A percentile compares a stretch with the other conserved stretches of the same genome.
These are phyloP conservation scores for Drosophila punjabiensis DNA, from an alignment of 1,140 invertebrate species.

Conservation along the genomic window DNA sequence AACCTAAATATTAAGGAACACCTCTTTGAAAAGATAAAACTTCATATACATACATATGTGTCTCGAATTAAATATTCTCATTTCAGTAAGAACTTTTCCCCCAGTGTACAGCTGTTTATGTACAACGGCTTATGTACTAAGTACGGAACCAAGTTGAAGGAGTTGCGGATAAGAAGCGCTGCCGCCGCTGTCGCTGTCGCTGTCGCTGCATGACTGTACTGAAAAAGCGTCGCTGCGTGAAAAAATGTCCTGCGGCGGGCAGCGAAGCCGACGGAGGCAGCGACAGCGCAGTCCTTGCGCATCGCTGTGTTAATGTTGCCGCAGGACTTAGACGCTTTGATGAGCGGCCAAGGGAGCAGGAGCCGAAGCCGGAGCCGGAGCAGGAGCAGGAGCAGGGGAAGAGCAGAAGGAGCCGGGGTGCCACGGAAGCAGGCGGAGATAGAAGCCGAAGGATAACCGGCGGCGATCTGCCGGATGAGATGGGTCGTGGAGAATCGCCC, in stretches of 20 bases:
- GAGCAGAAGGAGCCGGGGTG: neutral
- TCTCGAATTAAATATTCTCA: neutral
- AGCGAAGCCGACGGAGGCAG: conserved; percentile 38
- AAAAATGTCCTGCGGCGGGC: conserved; percentile 56
- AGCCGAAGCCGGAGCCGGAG: conserved; percentile 5
- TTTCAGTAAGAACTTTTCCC: neutral
- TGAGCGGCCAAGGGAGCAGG: conserved; percentile 53
- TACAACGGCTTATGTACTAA: conserved; percentile 71
- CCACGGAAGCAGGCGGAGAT: conserved; percentile 58
- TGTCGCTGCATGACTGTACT: conserved; percentile 46
- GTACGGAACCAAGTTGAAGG: conserved; percentile 60
- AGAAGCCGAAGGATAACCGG: conserved; percentile 51
- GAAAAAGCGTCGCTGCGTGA: conserved; percentile 81
- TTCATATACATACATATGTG: neutral
- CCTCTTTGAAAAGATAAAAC: neutral
- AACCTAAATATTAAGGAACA: too few species aligned
- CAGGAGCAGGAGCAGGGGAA: neutral
- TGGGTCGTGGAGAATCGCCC: conserved; percentile 58
- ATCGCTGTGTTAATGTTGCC: conserved; percentile 80
- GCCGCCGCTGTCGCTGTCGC: conserved; percentile 27
- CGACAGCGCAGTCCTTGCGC: conserved; percentile 60
- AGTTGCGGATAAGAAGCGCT: conserved; percentile 65
- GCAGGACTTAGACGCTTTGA: conserved; percentile 78
- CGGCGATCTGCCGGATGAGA: conserved; percentile 24
- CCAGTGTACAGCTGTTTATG: conserved; percentile 42